Evolutionary conservation across 1,140 invertebrate species (phyloP), one percentile per base, ranked within the genome.

Genomic region (Drosophila navojoa): DNA sequence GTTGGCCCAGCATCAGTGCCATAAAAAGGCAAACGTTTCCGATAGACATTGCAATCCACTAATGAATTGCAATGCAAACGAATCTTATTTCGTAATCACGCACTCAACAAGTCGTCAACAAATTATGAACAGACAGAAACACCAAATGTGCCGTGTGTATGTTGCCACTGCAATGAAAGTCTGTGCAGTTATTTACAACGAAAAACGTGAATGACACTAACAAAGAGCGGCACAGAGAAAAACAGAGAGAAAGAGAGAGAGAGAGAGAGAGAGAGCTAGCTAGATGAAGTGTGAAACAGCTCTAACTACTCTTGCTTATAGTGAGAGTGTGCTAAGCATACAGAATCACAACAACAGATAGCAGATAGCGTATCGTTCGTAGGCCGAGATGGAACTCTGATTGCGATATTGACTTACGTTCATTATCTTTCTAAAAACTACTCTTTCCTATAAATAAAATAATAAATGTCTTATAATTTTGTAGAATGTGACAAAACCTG

Each of bases 1-100:
- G 19, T 7, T 52, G 44, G 9, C 16, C 19, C 62, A 77, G 42
- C 50, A 70, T 3, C 19, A 78, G 1, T 6, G 54, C 4, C 19
- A 85, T 27, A 15, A 44, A 16, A 7, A 47, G 49, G 3, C n/a
- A 29, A 25, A 22, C 35, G 13, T n/a, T 22, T n/a, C 1, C 22
- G 10, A 32, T 25, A n/a, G 3, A 19, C 59, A 61, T 61, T 32
- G 16, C 27, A 29, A 4, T 29, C 22, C 22, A 25, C 22, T 5
- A 25, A 16, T 13, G 4, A 38, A 11, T 38, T 38, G 35, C 35
- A 4, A 38, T 38, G 35, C 35, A 38, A 38, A 7, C 35, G 11
- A 49, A 27, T 49, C 47, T 61, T 16, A 35, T 35, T 16, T 54
- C 52, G 49, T 19, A 54, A 35, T 11, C 29, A 15, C n/a, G 25